These are phyloP conservation scores for Hirundichthys speculiger DNA, from an alignment of 2,113 vertebrate species.

Conservation along the genomic window DNA sequence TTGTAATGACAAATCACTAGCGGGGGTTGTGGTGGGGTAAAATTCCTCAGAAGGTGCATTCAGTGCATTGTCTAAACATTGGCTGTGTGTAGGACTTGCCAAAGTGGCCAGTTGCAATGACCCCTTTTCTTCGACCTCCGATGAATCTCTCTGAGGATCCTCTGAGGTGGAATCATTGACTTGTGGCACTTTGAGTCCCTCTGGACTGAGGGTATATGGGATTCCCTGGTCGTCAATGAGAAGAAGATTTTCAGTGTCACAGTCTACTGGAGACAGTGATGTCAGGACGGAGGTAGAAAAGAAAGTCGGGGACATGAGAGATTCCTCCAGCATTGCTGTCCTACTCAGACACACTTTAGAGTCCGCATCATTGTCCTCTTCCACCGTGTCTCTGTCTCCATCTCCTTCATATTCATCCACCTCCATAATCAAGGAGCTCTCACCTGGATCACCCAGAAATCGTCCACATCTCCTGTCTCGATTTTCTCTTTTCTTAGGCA, in stretches of 20 bases:
- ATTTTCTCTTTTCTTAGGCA: constrained; percentile 70
- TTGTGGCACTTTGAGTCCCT: constrained; percentile 80
- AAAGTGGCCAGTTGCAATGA: neutral
- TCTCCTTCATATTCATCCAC: constrained; percentile 82
- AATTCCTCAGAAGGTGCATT: constrained; percentile 34
- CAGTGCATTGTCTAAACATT: constrained; percentile 52
- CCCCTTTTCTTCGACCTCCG: constrained; percentile 25
- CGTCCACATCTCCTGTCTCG: constrained; percentile 47
- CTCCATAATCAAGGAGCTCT: constrained; percentile 80
- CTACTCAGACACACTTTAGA: constrained; percentile 2
- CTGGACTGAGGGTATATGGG: constrained; percentile 78
- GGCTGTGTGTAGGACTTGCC: constrained; percentile 39
- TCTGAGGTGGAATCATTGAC: constrained; percentile 48
- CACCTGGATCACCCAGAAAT: constrained; percentile 59
- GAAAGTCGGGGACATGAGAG: constrained; percentile 50
- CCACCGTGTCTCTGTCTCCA: constrained; percentile 72
- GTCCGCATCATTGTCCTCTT: constrained; percentile 66
- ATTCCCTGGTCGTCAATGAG: constrained; percentile 83
- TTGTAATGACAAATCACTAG: constrained; percentile 33
- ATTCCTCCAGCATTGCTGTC: constrained; percentile 12
- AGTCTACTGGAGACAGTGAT: constrained; percentile 52
- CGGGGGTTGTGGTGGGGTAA: constrained; percentile 12
- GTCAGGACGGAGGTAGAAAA: constrained; percentile 49
- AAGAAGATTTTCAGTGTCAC: constrained; percentile 68
- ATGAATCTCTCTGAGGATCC: constrained; percentile 21